Percentiles rank a stretch among this genome's conserved stretches.
These are phyloP conservation scores for Diarsia dahlii DNA, from an alignment of 2,888 invertebrate genomes.

Conservation along the genomic window DNA sequence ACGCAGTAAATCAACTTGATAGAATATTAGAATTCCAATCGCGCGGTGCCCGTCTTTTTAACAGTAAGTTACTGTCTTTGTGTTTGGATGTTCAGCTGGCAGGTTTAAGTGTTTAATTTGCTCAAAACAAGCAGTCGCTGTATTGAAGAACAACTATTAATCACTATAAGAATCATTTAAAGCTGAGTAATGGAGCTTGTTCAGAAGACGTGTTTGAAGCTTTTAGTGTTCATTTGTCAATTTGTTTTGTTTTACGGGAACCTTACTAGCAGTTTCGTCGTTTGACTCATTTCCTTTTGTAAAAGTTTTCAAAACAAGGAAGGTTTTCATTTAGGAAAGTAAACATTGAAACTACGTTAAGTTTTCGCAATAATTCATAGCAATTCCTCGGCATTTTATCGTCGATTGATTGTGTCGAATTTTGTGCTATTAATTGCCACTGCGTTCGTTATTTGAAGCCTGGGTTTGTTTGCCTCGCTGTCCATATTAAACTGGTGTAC, in stretches of 20 bases:
- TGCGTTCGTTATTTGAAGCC: slow-evolving; percentile 25
- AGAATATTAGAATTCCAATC: slow-evolving; percentile 67
- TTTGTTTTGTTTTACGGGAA: slow-evolving; percentile 33
- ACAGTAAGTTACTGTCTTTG: slow-evolving; percentile 62
- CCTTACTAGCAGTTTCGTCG: slow-evolving; percentile 2
- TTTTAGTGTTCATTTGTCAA: slow-evolving; percentile 46
- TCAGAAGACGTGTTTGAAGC: slow-evolving; percentile 42
- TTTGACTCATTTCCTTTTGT: slow-evolving; percentile 39
- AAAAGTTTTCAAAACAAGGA: slow-evolving; percentile 13
- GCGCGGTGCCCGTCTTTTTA: slow-evolving; percentile 59
- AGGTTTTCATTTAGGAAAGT: slow-evolving; percentile 27
- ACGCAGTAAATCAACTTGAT: slow-evolving; percentile 69
- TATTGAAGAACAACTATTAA: slow-evolving; percentile 58
- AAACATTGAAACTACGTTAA: slow-evolving; percentile 30
- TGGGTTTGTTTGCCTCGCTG: slow-evolving; percentile 32
- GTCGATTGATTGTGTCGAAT: slow-evolving; percentile 39
- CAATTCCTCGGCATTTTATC: slow-evolving; percentile 28
- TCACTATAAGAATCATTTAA: slow-evolving; percentile 60
- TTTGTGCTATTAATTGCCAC: slow-evolving; percentile 35
- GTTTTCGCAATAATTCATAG: slow-evolving; percentile 42
- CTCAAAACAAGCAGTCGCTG: slow-evolving; percentile 52
- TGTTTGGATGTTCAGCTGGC: slow-evolving; percentile 64
- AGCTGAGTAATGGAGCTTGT: slow-evolving; percentile 57
- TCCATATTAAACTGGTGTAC: slow-evolving; percentile 19
- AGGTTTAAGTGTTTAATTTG: slow-evolving; percentile 65